Conservation (phyloP, 2,113 vertebrate genomes). For the Natator depressus region DNA sequence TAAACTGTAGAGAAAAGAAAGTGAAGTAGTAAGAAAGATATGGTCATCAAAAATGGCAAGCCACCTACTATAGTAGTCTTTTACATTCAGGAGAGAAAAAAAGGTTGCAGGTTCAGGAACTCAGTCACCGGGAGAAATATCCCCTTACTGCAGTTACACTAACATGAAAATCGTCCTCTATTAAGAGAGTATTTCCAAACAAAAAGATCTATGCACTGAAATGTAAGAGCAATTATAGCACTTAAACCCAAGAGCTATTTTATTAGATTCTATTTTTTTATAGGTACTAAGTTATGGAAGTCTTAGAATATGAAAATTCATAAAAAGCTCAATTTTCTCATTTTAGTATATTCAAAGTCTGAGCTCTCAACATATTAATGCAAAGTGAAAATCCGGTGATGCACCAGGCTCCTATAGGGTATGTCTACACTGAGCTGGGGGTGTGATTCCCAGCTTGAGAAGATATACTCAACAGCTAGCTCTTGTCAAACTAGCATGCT, state of each 20-base stretch:
- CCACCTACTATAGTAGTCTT: not conserved
- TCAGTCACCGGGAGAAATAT: not conserved
- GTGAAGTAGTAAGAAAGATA: not conserved
- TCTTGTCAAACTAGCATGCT: not conserved
- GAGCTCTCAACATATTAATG: not conserved
- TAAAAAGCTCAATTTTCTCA: not conserved
- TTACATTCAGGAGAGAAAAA: not conserved
- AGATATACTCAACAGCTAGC: not conserved
- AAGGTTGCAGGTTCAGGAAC: not conserved
- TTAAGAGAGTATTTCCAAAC: not conserved
- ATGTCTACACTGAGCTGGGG: not conserved
- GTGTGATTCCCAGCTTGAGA: not conserved
- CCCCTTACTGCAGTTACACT: not conserved
- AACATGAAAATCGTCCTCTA: not conserved
- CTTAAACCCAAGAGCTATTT: not conserved
- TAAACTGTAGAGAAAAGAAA: not conserved
- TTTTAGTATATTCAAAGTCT: not conserved
- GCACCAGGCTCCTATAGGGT: not conserved
- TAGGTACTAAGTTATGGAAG: not conserved
- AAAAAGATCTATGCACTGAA: not conserved
- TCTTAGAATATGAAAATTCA: not conserved
- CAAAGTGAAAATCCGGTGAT: too few relatives aligned
- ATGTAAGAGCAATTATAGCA: not conserved
- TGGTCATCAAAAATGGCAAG: not conserved
- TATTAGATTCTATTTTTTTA: too few relatives aligned